These are phyloP conservation scores for Gobius niger DNA, from an alignment of 2,113 vertebrate genomes.

Conservation along the genomic window DNA sequence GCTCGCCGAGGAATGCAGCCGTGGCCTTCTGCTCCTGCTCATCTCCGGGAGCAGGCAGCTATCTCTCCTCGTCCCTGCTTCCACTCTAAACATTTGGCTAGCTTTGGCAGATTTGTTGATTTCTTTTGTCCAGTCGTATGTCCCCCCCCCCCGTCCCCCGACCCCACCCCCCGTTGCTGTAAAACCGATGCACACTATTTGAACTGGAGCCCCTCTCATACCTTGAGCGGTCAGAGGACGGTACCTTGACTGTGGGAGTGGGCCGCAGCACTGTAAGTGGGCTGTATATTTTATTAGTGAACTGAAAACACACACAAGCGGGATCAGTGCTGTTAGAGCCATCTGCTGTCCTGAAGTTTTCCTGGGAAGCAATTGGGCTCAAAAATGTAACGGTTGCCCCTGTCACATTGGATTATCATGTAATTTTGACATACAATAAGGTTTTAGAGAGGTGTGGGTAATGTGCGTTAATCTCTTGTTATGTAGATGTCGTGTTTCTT, in stretches of 20 bases:
- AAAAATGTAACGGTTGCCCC: constrained; percentile 40
- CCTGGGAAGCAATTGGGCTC: constrained; percentile 46
- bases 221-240: constrained; percentile 37
- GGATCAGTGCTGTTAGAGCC: constrained; percentile 60
- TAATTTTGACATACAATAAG: constrained; percentile 5
- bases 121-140: constrained; percentile 72
- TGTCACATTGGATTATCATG: constrained; percentile 32
- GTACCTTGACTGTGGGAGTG: constrained; percentile 53
- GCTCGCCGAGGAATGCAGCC: constrained; percentile 58
- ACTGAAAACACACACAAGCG: constrained; percentile 75
- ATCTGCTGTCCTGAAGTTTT: constrained; percentile 62
- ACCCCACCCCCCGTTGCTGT: constrained; percentile 57
- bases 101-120: constrained; percentile 78
- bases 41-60: constrained; percentile 69
- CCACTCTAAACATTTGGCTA: constrained; percentile 77
- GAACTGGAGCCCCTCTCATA: constrained; percentile 59
- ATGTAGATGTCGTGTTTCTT: too few species aligned
- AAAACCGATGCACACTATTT: constrained; percentile 77
- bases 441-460: neutral
- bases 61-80: constrained; percentile 69
- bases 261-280: constrained; percentile 67
- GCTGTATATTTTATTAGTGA: constrained; percentile 78
- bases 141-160: constrained; percentile 54
- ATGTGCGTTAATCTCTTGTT: neutral
- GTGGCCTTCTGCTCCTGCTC: constrained; percentile 71